Percentiles rank a stretch among this genome's conserved stretches.
Conservation (phyloP, 2,113 vertebrate species). For the Podilymbus podiceps region DNA sequence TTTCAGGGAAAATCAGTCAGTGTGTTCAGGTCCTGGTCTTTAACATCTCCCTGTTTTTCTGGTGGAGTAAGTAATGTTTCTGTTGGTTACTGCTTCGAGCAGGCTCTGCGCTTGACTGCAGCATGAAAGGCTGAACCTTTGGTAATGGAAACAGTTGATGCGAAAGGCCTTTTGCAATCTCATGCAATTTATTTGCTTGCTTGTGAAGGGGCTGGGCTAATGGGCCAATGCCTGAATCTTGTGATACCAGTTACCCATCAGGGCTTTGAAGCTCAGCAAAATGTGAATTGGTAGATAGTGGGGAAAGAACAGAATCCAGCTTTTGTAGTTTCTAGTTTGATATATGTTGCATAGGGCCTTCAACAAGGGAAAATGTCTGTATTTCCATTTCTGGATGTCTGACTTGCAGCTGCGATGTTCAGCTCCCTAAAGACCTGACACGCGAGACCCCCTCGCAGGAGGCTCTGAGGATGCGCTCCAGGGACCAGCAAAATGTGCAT, state of each 20-base stretch:
- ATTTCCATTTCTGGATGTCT: rapidly evolving
- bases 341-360: rapidly evolving
- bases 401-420: neutral
- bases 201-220: neutral
- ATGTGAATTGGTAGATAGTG: neutral
- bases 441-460: no score
- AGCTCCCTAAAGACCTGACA: neutral
- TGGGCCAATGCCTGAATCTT: neutral
- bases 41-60: neutral
- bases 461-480: neutral
- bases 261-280: neutral
- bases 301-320: neutral
- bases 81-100: neutral
- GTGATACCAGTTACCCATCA: neutral
- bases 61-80: neutral
- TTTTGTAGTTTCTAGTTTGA: neutral
- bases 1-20: neutral
- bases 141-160: neutral
- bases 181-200: rapidly evolving
- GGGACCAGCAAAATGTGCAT: neutral
- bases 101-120: neutral
- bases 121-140: neutral
- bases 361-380: rapidly evolving
- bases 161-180: rapidly evolving
- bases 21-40: neutral